These are phyloP conservation scores for Acronicta alni DNA, from an alignment of 2,888 invertebrate genomes.

Conservation along the genomic window DNA sequence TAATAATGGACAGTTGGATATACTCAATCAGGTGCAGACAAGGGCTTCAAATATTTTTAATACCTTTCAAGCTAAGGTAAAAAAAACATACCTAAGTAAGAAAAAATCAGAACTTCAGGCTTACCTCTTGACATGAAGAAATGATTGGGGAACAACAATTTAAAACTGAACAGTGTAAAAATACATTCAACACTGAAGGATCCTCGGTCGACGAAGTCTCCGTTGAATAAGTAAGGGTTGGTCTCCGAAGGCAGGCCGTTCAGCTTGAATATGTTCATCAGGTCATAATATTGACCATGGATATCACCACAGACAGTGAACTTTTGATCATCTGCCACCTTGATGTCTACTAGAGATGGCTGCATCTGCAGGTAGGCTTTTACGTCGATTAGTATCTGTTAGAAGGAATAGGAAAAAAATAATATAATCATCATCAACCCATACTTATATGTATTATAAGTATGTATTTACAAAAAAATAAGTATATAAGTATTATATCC, in stretches of 20 bases:
- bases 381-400: conserved; percentile 96
- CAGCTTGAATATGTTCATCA: conserved; percentile 98
- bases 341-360: conserved; percentile 97
- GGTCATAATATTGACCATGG: conserved; percentile 99
- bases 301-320: conserved; percentile 99
- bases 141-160: conserved; percentile 97
- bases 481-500: no score
- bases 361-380: conserved; percentile 95
- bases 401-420: conserved; percentile 57
- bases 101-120: conserved; percentile 40
- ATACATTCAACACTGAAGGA: conserved; percentile 99
- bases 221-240: conserved; percentile 99
- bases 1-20: no score
- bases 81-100: neutral
- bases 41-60: no score
- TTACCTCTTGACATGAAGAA: conserved; percentile 99
- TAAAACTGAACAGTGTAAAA: conserved; percentile 98
- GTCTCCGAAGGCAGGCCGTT: conserved; percentile 98
- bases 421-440: neutral
- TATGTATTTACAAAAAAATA: no score
- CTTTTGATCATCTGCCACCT: conserved; percentile 95
- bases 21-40: no score
- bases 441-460: no score
- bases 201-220: conserved; percentile 99
- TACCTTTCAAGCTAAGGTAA: no score